These are phyloP conservation scores for Trematomus loennbergii DNA, from an alignment of 2,113 vertebrate genomes.

Conservation along the genomic window DNA sequence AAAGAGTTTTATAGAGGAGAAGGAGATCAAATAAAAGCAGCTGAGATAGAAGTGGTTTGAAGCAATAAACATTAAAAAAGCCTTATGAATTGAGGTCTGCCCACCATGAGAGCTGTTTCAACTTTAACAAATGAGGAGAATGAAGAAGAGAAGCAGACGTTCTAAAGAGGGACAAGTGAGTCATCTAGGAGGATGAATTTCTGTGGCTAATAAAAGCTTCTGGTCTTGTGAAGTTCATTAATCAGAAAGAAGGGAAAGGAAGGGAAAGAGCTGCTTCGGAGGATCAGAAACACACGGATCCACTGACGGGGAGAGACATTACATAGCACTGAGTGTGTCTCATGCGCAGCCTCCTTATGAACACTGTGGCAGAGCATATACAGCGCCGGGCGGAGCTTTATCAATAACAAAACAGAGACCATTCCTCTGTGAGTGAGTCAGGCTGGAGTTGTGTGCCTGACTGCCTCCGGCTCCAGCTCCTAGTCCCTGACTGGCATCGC, in stretches of 20 bases:
- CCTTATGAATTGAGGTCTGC: background rate
- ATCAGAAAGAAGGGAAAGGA: conserved; percentile 8
- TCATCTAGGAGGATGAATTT: conserved; percentile 5
- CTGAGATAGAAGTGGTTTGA: conserved; percentile 3
- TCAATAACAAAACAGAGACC: conserved; percentile 60
- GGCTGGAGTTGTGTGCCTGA: conserved; percentile 51
- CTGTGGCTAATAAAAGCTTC: conserved; percentile 38
- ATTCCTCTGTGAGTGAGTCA: conserved; percentile 65
- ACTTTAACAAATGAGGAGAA: background rate
- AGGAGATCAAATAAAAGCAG: conserved; percentile 36
- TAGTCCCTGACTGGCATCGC: conserved; percentile 43
- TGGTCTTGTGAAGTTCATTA: conserved; percentile 32
- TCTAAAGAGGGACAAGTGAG: background rate
- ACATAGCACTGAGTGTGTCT: conserved; percentile 18
- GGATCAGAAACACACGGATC: conserved; percentile 7
- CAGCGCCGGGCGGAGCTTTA: conserved; percentile 47
- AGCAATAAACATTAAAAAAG: background rate
- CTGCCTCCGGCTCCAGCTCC: conserved; percentile 52
- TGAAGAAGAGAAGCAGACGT: conserved; percentile 1
- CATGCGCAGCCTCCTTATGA: conserved; percentile 25
- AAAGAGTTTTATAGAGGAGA: conserved; percentile 53
- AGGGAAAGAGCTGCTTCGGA: conserved; percentile 7
- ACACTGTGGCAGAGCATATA: conserved; percentile 19
- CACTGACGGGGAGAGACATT: background rate
- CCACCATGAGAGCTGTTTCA: background rate